Base-by-base conservation (phyloP, 2,888 invertebrate species). In the Raillietiella orientalis region DNA sequence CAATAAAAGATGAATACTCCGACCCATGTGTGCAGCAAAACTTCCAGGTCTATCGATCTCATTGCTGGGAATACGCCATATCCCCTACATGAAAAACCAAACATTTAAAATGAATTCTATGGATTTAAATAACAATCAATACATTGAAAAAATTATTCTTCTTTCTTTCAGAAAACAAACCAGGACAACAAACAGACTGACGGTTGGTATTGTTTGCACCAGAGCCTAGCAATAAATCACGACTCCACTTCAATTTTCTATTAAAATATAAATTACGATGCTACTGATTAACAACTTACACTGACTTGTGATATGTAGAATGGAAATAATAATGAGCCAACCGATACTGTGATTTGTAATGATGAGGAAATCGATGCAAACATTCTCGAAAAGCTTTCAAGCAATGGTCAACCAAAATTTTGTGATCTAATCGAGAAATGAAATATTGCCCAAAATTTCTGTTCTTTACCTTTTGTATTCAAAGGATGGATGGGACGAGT, bases 31-130 rank as follows among this genome's bases (percentile, higher is more conserved):
- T 17, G 74, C 66, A 1, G 75, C 66, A 41, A 90, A 72, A 33
- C 75, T 71, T 3, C 87, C 87, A 1, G 77, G 66, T 31, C 87
- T 57, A 41, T 87, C 84, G 21, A 87, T 69, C 52, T 90, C 87
- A 30, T 59, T 59, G 2, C 65, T 58, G 1, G 79, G 82, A 41
- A 79, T 75, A 35, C 77, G 58, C 84, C 84, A 87, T 29, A 87
- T 66, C 24, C 79, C 70, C 64, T 67, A 34, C 16, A 46, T 40
- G 19, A 17, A 6, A 6, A 17, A 8, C n/a, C 9, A 14, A 29
- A 16, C 21, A n/a, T 11, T 3, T 8, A 24, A 10, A 11, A 10
- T 24, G n/a, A 26, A 6, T 17, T 30, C 5, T 24, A 16, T 23
- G 16, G 12, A 13, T 23, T 20, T 25, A n/a, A 16, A 15, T 11